Conservation (phyloP, 2,888 invertebrate species). For the Chelonus formosanus region DNA sequence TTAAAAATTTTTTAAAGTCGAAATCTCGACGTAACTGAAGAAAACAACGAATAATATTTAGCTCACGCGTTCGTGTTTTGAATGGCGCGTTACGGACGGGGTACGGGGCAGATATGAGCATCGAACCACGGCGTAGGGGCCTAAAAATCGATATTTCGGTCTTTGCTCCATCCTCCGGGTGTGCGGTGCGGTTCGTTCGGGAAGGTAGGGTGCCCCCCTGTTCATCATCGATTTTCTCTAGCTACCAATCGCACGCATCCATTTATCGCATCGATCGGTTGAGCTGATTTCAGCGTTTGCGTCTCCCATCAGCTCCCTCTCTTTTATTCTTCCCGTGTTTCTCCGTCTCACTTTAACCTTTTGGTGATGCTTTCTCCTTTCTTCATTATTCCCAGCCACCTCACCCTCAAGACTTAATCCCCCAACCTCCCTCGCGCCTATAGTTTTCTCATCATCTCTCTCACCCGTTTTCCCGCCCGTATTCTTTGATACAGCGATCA, state of each 20-base stretch:
- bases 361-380: not conserved
- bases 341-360: constrained; percentile 14
- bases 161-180: constrained; percentile 72
- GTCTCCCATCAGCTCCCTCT: constrained; percentile 42
- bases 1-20: too few species aligned
- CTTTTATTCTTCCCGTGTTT: constrained; percentile 25
- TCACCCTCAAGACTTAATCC: constrained; percentile 2
- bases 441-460: not conserved
- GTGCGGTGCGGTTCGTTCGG: constrained; percentile 40
- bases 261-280: constrained; percentile 80
- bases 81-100: constrained; percentile 57
- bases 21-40: not conserved
- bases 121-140: constrained; percentile 71
- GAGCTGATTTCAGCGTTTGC: constrained; percentile 64
- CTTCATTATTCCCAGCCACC: constrained; percentile 15
- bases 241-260: constrained; percentile 76
- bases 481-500: not conserved
- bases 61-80: constrained; percentile 57
- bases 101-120: constrained; percentile 62
- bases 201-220: constrained; percentile 53
- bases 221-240: constrained; percentile 61
- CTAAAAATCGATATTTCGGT: constrained; percentile 78
- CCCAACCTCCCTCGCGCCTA: not conserved
- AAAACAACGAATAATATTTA: constrained; percentile 30
- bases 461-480: not conserved